phyloP scores from a whole-genome alignment of 2,797 vertebrate genomes.

The Bufotes viridis region DNA sequence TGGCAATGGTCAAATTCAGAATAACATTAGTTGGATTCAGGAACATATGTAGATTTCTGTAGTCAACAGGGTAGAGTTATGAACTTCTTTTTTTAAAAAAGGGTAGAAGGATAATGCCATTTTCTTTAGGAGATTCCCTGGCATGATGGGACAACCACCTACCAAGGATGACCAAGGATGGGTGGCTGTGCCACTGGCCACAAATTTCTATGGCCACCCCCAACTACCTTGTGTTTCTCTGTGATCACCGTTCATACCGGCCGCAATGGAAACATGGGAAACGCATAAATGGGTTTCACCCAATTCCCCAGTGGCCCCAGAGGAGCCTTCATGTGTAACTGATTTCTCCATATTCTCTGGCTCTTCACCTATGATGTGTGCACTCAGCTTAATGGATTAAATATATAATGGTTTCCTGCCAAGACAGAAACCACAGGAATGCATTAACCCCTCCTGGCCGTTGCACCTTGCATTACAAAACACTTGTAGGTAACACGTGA shows the following conservation, averaged over 20 bases:
- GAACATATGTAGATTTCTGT: not conserved
- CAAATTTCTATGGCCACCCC: not conserved
- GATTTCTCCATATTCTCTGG: not conserved
- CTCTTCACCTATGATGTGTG: constrained; percentile 5
- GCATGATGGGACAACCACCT: not conserved
- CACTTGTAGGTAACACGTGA: not conserved
- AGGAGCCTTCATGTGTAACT: not conserved
- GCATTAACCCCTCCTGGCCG: not conserved
- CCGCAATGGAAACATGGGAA: not conserved
- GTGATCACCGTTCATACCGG: not conserved
- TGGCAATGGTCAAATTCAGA: not conserved
- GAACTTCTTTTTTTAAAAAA: too few relatives aligned
- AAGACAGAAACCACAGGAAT: constrained; percentile 5
- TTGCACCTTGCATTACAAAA: not conserved
- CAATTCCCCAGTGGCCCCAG: not conserved
- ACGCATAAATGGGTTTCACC: not conserved
- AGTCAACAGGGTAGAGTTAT: not conserved
- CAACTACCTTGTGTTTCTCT: not conserved
- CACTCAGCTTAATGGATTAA: not conserved
- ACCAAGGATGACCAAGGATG: not conserved
- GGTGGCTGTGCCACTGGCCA: too few relatives aligned
- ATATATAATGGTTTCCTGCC: not conserved
- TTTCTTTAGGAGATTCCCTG: not conserved
- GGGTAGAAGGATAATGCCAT: not conserved
- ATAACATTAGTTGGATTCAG: not conserved